Percentiles rank a stretch among this genome's conserved stretches.
Conservation (phyloP, 2,113 vertebrate species). For the Phoenicopterus ruber region DNA sequence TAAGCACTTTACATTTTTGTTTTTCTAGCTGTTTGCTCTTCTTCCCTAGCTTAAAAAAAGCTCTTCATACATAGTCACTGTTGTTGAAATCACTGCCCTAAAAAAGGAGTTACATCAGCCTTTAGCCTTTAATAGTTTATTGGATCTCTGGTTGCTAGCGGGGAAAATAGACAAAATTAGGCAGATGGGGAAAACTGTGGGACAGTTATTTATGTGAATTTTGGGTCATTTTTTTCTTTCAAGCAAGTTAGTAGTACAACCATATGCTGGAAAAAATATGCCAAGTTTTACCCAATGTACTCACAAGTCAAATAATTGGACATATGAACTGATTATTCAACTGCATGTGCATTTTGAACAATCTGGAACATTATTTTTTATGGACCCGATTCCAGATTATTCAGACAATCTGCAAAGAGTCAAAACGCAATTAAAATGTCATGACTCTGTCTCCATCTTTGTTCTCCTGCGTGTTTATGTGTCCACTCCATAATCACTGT, state of each 20-base stretch:
- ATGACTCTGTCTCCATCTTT: neutral
- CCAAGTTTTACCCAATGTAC: conserved; percentile 3
- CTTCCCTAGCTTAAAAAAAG: neutral
- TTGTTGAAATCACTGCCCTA: conserved; percentile 1
- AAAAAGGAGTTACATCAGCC: neutral
- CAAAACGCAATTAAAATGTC: neutral
- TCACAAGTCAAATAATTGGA: conserved; percentile 20
- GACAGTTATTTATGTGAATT: conserved; percentile 7
- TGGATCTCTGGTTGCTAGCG: neutral
- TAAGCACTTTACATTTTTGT: conserved; percentile 30
- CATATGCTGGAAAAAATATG: conserved; percentile 2
- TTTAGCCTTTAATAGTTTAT: neutral
- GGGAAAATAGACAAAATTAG: conserved; percentile 25
- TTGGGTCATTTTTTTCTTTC: neutral
- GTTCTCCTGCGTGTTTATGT: neutral
- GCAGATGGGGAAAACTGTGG: neutral
- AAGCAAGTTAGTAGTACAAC: neutral
- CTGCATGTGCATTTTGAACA: neutral
- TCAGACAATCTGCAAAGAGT: neutral
- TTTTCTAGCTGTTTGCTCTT: conserved; percentile 51
- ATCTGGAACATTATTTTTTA: neutral
- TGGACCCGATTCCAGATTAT: neutral
- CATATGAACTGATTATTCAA: neutral
- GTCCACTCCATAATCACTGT: accelerated
- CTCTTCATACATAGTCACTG: neutral